These are phyloP conservation scores for Drosophila littoralis DNA, from an alignment of 1,140 invertebrate species.

Conservation along the genomic window DNA sequence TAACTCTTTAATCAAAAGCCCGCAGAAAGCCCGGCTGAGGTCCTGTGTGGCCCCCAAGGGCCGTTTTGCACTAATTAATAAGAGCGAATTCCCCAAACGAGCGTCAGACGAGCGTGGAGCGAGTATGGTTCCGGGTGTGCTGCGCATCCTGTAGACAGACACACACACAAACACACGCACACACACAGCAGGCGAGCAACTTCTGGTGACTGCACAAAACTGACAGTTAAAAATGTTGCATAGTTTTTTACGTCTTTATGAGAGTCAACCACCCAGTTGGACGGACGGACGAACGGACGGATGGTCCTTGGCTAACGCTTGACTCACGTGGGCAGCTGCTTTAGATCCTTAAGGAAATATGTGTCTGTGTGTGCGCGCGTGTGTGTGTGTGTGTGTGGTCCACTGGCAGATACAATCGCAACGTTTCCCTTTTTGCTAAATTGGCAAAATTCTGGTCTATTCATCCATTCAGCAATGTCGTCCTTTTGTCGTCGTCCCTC, in stretches of 20 bases:
- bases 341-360: constrained; percentile 42
- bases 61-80: constrained; percentile 82
- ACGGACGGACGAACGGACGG: constrained; percentile 3
- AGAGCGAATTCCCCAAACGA: constrained; percentile 73
- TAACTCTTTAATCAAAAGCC: constrained; percentile 66
- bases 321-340: constrained; percentile 56
- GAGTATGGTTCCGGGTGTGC: constrained; percentile 26
- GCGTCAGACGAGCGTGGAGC: constrained; percentile 33
- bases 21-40: constrained; percentile 50
- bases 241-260: constrained; percentile 80
- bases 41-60: constrained; percentile 62
- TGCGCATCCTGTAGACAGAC: constrained; percentile 13
- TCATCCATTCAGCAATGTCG: constrained; percentile 56
- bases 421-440: constrained; percentile 78
- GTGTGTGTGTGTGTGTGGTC: constrained; percentile 51
- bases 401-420: constrained; percentile 65
- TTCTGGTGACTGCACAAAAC: constrained; percentile 53
- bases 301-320: constrained; percentile 24
- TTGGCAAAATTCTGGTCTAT: constrained; percentile 78
- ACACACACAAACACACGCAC: constrained; percentile 10
- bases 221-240: constrained; percentile 79
- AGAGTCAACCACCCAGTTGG: constrained; percentile 74
- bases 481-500: constrained; percentile 42
- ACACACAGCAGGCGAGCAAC: constrained; percentile 18
- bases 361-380: constrained; percentile 14